These are phyloP conservation scores for Mamestra brassicae DNA, from an alignment of 2,888 invertebrate genomes.

Conservation along the genomic window DNA sequence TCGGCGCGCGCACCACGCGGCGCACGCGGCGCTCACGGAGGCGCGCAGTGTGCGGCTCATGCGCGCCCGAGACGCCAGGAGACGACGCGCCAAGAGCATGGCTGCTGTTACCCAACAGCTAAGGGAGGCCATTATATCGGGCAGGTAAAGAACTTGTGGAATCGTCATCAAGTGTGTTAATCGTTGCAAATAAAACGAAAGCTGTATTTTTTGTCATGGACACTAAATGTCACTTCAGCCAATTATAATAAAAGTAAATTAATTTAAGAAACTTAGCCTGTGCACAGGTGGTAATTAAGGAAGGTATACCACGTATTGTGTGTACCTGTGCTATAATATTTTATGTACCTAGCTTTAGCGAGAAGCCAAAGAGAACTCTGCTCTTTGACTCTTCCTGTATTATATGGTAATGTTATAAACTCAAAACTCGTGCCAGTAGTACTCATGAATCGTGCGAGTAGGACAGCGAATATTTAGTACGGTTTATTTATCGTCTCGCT, in stretches of 20 bases:
- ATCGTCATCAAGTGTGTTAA: not conserved
- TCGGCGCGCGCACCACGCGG: constrained; percentile 75
- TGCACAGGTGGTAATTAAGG: too few relatives aligned
- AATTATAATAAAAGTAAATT: too few relatives aligned
- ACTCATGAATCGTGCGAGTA: not conserved
- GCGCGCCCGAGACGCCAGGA: constrained; percentile 68
- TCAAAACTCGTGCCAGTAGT: too few relatives aligned
- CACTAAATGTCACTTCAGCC: not conserved
- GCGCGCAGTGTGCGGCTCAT: constrained; percentile 71
- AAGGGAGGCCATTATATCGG: constrained; percentile 76
- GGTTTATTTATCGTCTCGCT: not conserved
- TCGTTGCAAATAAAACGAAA: not conserved
- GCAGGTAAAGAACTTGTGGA: constrained; percentile 15
- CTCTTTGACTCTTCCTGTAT: not conserved
- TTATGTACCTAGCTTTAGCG: not conserved
- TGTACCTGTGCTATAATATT: too few relatives aligned
- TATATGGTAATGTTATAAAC: not conserved
- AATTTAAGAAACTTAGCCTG: too few relatives aligned
- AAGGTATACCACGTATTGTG: too few relatives aligned
- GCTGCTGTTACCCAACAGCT: constrained; percentile 79
- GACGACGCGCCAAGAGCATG: constrained; percentile 70
- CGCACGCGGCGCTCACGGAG: constrained; percentile 74
- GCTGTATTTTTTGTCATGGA: too few relatives aligned
- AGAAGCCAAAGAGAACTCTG: not conserved
- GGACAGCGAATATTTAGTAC: not conserved